Evolutionary conservation across 2,888 invertebrate genomes (phyloP), one percentile per base, ranked within the genome.

Genomic region (Synergus umbraculus): DNA sequence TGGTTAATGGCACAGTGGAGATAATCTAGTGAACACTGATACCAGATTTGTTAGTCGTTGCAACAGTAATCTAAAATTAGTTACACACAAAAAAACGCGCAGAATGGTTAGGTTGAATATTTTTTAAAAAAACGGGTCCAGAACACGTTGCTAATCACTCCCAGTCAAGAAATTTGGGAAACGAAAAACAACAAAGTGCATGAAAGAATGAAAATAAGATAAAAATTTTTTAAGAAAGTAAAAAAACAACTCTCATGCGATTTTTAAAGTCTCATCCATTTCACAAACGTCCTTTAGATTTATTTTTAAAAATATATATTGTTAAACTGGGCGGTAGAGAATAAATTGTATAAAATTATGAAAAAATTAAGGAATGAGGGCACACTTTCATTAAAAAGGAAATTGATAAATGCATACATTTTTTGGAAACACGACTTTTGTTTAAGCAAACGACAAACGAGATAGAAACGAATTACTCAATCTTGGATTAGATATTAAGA

Each of bases 1-100:
- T 84, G 82, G 85, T 89, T 89, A 88, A 83, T 86, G 84, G 87
- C 82, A 86, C 86, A 87, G 85, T 88, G 87, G 86, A 86, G 85
- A 85, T 82, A 83, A 82, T 78, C 76, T 58, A 76, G 73, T 73
- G 41, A 63, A 63, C 63, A 63, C 29, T 29, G 54, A 9, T 58
- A 73, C 54, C 65, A 83, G 77, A 80, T 81, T 77, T 69, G 77
- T 73, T 69, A 77, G 49, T 69, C 43, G 64, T 65, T 22, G 37
- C 41, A 29, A 37, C 18, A 76, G 44, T 18, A n/a, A 43, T 46
- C 60, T 44, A 10, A 63, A 46, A 60, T 63, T 78, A 66, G 49
- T 77, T 4, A 29, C 29, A 63, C 41, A 41, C 76, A 64, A 4
- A 41, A 15, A 60, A 67, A 46, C 12, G 46, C 29, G 13, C 44